Conservation (phyloP, 1,140 invertebrate genomes). For the Alviniconcha marisindica region DNA sequence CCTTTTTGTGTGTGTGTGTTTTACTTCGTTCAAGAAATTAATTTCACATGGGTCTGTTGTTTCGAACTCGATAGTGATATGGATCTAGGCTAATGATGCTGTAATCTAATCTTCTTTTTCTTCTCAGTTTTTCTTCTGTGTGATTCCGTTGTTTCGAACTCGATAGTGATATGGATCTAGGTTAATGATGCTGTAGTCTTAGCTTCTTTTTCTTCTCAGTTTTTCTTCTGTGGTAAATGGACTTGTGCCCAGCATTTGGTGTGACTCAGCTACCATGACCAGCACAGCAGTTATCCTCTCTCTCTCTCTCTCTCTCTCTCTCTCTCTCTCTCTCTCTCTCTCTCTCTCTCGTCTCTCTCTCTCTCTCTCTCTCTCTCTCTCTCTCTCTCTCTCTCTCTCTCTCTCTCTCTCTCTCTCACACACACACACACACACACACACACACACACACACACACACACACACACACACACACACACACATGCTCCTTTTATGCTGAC, state of each 20-base stretch:
- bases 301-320: not conserved
- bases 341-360: not conserved
- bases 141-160: too few species aligned
- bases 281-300: not conserved
- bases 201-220: not conserved
- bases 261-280: not conserved
- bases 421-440: slow-evolving; percentile 16
- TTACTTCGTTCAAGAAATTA: too few species aligned
- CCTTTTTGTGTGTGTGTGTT: too few species aligned
- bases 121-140: not conserved
- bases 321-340: not conserved
- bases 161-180: not conserved
- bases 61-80: not conserved
- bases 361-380: not conserved
- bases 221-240: not conserved
- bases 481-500: not conserved
- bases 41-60: too few species aligned
- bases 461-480: not conserved
- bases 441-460: not conserved
- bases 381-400: not conserved
- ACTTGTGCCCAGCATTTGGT: not conserved
- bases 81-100: not conserved
- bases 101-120: not conserved
- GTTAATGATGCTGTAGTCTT: not conserved
- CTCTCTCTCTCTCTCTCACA: slow-evolving; percentile 7